Evolutionary conservation across 2,113 vertebrate species (phyloP), one percentile per base, ranked within the genome.

Genomic region (Aldabrachelys gigantea): DNA sequence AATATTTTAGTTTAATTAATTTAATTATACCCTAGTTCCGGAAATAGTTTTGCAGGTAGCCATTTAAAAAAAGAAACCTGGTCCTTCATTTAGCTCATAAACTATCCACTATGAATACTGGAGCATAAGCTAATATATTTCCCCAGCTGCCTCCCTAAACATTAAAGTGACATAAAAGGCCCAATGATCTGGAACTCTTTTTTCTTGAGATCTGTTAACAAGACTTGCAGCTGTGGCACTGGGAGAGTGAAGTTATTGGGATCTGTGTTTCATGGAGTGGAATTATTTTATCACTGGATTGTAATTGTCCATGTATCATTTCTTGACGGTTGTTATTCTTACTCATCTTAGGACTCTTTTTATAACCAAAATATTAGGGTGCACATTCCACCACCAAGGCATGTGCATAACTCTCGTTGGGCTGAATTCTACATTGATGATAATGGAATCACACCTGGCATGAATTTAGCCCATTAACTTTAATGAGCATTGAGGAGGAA

Each of bases 161-260:
- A 95, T 97, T 97, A 96, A 95, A 97, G 92, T 94, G 96, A 88
- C 85, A 97, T 97, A 80, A 97, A 97, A 92, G 75, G 80, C 59
- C 89, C 89, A 96, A 35, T 38, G 96, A 93, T 85, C 92, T 97
- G 96, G 92, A 97, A 97, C 95, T 93, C 29, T 53, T 91, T 93
- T 95, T 94, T 87, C 82, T 95, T 81, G 56, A 89, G 85, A 84
- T 89, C 50, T 53, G 83, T 50, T 97, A 95, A 87, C 81, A 92
- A 94, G 91, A 41, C 4, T 89, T 92, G 79, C 50, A 88, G 79
- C 76, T 69, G 0, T 79, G 41, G 44, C 29, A 12, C 5, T 85
- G 92, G 80, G 35, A 47, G 62, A 59, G 29, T 80, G 24, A 29
- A 85, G 35, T 90, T 89, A 88, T 5, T 54, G 49, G 38, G 52